A percentile compares a stretch with the other conserved stretches of the same genome.
These are phyloP conservation scores for Rachycentron canadum DNA, from an alignment of 2,797 vertebrate genomes.

Conservation along the genomic window DNA sequence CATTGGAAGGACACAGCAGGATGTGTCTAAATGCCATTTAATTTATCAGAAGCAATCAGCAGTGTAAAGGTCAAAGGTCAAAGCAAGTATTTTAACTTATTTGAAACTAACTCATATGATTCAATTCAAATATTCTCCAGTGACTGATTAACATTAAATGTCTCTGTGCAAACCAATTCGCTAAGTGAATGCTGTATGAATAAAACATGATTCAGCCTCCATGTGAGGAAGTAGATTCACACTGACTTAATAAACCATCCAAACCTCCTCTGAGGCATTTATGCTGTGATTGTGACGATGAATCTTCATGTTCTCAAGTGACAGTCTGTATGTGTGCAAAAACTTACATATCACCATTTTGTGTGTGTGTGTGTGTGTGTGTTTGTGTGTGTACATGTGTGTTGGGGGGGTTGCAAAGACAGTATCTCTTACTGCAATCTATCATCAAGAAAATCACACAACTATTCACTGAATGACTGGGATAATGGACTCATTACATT, in stretches of 20 bases:
- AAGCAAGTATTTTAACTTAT: constrained; percentile 32
- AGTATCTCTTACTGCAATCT: constrained; percentile 65
- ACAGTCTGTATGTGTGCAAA: no score
- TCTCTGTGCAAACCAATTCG: constrained; percentile 47
- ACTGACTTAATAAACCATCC: constrained; percentile 57
- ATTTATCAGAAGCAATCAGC: constrained; percentile 30
- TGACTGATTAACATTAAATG: constrained; percentile 55
- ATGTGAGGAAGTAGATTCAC: constrained; percentile 55
- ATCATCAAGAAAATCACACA: constrained; percentile 65
- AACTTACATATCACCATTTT: neutral
- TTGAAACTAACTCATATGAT: constrained; percentile 35
- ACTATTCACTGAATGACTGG: constrained; percentile 42
- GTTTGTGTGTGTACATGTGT: neutral
- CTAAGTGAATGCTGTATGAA: constrained; percentile 64
- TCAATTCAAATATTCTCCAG: constrained; percentile 35
- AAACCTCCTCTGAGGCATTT: constrained; percentile 20
- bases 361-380: neutral
- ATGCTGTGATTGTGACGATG: no score
- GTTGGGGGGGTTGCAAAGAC: constrained; percentile 25
- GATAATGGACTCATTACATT: constrained; percentile 66
- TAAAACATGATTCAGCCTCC: constrained; percentile 61
- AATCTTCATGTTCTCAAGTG: constrained; percentile 23
- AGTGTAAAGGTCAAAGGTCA: constrained; percentile 44
- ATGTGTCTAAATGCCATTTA: constrained; percentile 36
- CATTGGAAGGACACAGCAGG: constrained; percentile 35